These are phyloP conservation scores for Talpa occidentalis DNA, from an alignment of 2,113 vertebrate genomes.

Conservation along the genomic window DNA sequence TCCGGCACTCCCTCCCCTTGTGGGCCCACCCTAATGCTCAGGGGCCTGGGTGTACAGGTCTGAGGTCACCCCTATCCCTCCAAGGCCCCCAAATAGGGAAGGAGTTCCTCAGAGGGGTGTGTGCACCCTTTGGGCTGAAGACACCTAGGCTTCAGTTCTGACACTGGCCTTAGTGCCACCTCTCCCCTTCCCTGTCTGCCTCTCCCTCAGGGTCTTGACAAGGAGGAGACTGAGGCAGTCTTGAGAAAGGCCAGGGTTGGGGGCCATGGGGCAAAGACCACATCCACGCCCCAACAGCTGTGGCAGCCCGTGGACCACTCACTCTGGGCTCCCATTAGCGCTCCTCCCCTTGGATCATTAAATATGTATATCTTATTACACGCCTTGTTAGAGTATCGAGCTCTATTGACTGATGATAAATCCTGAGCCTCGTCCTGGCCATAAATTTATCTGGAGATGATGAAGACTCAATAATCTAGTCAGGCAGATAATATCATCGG, in stretches of 20 bases:
- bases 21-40: constrained; percentile 46
- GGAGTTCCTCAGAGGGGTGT: not conserved
- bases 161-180: constrained; percentile 75
- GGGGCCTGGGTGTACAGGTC: constrained; percentile 29
- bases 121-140: not conserved
- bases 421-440: constrained; percentile 91
- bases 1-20: constrained; percentile 66
- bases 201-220: constrained; percentile 29
- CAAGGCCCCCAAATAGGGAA: not conserved
- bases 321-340: constrained; percentile 65
- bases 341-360: constrained; percentile 95
- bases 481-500: constrained; percentile 93
- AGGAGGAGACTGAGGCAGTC: not conserved
- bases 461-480: constrained; percentile 94
- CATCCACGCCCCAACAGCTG: not conserved
- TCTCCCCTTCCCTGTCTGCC: constrained; percentile 79
- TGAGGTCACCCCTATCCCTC: not conserved
- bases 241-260: constrained; percentile 26
- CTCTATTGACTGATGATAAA: constrained; percentile 98
- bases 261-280: constrained; percentile 37
- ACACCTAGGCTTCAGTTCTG: constrained; percentile 82
- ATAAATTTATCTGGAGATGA: constrained; percentile 93
- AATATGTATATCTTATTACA: constrained; percentile 99
- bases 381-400: constrained; percentile 92
- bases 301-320: constrained; percentile 55